Evolutionary conservation across 2,888 invertebrate genomes (phyloP).

Genomic region (Anagyrus pseudococci): DNA sequence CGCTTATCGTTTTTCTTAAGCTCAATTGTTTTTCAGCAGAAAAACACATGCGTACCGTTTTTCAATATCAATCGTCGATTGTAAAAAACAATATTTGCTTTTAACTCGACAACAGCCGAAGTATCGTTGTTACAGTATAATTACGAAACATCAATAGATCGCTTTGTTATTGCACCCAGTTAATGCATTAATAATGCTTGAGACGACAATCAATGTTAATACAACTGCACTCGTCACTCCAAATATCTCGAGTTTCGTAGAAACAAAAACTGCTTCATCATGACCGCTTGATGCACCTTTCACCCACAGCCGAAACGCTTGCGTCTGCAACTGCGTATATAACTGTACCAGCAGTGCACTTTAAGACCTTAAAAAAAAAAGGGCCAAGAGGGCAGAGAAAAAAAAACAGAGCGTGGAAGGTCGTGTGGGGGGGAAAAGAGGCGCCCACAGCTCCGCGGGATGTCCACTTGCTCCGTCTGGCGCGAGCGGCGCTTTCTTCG

Average conservation of each 20-base stretch:
- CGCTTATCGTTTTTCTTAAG: background rate
- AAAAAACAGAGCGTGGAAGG: conserved; percentile 1
- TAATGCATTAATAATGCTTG: no score
- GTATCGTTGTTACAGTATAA: no score
- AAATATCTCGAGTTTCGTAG: no score
- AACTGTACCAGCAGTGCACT: conserved; percentile 3
- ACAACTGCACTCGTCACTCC: no score
- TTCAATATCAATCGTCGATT: no score
- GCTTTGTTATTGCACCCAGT: no score
- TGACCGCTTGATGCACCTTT: background rate
- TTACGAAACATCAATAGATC: no score
- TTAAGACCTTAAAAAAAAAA: background rate
- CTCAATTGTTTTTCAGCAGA: no score
- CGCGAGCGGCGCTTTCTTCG: conserved; percentile 26
- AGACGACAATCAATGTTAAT: background rate
- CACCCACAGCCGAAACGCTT: background rate
- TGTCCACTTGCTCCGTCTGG: background rate
- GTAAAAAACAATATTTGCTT: no score
- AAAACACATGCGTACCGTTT: no score
- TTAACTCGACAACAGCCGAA: no score
- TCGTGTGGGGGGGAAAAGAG: conserved; percentile 1
- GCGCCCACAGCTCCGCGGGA: conserved; percentile 23
- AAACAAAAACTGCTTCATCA: no score
- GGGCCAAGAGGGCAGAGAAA: background rate
- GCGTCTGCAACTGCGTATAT: background rate